phyloP scores from a whole-genome alignment of 2,888 invertebrate species.

The Pheosia gnoma region DNA sequence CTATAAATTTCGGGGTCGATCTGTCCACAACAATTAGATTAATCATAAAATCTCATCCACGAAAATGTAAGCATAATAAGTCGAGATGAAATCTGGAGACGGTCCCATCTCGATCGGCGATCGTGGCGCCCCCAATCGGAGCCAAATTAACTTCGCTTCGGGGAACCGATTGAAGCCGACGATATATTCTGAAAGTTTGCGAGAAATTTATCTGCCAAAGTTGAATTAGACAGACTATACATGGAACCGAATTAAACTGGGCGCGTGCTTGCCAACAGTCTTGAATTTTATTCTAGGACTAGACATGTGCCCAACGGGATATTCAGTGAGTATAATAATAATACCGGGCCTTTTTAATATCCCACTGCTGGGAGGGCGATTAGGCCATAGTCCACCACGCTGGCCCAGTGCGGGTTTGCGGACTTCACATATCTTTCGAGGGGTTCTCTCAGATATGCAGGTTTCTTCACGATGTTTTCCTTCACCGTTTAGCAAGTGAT shows the following conservation, averaged over 20 bases:
- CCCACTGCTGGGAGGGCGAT: too few relatives aligned
- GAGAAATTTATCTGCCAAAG: conserved; percentile 43
- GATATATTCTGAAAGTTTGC: conserved; percentile 44
- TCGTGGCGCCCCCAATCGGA: conserved; percentile 15
- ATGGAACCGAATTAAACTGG: conserved; percentile 33
- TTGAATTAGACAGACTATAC: conserved; percentile 38
- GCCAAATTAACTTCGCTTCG: conserved; percentile 41
- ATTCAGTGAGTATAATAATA: too few relatives aligned
- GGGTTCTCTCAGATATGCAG: too few relatives aligned
- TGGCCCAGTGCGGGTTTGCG: too few relatives aligned
- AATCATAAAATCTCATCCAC: neutral
- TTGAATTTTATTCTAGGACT: neutral
- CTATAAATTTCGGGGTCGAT: too few relatives aligned
- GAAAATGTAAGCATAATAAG: neutral
- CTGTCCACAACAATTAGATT: neutral
- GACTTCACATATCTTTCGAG: too few relatives aligned
- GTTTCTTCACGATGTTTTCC: too few relatives aligned
- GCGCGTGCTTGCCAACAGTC: neutral
- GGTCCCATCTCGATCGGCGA: conserved; percentile 11
- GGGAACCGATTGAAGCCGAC: conserved; percentile 37
- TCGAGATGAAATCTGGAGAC: neutral
- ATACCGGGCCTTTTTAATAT: too few relatives aligned
- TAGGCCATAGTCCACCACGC: too few relatives aligned
- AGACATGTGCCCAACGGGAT: too few relatives aligned
- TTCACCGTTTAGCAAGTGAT: too few relatives aligned